These are phyloP conservation scores for Psittacula echo DNA, from an alignment of 2,797 vertebrate genomes.

Conservation along the genomic window DNA sequence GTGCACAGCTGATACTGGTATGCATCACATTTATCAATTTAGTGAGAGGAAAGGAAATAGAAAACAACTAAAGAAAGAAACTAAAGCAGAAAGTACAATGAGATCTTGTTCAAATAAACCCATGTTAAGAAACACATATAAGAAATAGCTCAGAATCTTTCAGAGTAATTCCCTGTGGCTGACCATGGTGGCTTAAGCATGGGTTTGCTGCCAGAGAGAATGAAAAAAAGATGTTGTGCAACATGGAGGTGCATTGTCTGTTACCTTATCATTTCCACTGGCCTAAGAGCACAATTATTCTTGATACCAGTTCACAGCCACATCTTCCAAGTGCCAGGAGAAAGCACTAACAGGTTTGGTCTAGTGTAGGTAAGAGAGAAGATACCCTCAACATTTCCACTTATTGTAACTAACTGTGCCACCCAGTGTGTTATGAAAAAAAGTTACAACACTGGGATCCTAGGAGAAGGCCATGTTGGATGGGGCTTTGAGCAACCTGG, in stretches of 20 bases:
- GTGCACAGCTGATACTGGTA: not conserved
- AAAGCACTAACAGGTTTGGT: not conserved
- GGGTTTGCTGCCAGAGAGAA: not conserved
- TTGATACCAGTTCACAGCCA: rapidly evolving
- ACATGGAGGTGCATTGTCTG: rapidly evolving
- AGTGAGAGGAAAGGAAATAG: not conserved
- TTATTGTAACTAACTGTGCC: not conserved
- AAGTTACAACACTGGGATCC: not conserved
- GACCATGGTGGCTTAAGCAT: not conserved
- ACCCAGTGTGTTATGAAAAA: rapidly evolving
- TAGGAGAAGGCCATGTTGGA: not conserved
- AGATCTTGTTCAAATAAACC: not conserved
- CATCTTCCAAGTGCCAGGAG: not conserved
- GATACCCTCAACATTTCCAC: no score
- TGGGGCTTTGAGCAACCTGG: not conserved
- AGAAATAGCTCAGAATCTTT: not conserved
- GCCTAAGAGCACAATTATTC: not conserved
- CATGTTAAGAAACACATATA: not conserved
- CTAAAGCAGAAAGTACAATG: not conserved
- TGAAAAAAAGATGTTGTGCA: not conserved
- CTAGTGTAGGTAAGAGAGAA: rapidly evolving
- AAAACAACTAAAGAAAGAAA: not conserved
- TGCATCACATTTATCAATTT: not conserved
- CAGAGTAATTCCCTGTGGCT: not conserved
- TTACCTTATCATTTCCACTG: not conserved